Base-by-base conservation (phyloP, 2,797 vertebrate species). In the Danio choprae region DNA sequence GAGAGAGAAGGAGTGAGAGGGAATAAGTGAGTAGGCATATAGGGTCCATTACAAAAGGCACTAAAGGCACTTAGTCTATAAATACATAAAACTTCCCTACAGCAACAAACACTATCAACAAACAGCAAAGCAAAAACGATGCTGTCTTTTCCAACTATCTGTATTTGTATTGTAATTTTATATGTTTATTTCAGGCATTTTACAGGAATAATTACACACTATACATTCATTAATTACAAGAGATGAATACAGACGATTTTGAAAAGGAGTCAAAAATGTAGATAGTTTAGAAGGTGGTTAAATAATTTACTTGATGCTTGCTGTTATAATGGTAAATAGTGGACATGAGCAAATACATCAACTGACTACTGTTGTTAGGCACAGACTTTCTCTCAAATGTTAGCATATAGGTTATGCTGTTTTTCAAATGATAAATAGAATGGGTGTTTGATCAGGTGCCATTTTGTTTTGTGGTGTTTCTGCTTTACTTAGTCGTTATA, bases 31-130 rank as follows among this genome's bases (percentile, higher is more conserved):
- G 74, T 40, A 81, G 58, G 12, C 68, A 82, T 59, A 81, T 29
- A 29, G 73, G 78, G 76, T 65, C 82, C 50, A 77, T 87, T 89
- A 88, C 88, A 91, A 88, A 90, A 88, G 85, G 81, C 87, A 90
- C 90, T 92, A 55, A 55, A 70, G 36, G 68, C 68, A 70, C 68
- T 81, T 77, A 74, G 79, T 87, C 86, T 86, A 90, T 88, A 85
- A 87, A 90, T 89, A 85, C 43, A 73, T 86, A 78, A 83, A 87
- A 85, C 83, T 81, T 81, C 83, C 64, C 81, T 85, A 67, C 86
- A 86, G 89, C 87, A 89, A 88, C 88, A 89, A 82, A 81, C 79
- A 81, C 12, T 58, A 79, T 71, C 41, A 15, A 50, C 40, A 67
- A 60, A 84, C 67, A 77, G 62, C 46, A 65, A 67, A 72, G 60